Evolutionary conservation across 1,140 invertebrate species (phyloP).

Genomic region (Cecropterus lyciades): DNA sequence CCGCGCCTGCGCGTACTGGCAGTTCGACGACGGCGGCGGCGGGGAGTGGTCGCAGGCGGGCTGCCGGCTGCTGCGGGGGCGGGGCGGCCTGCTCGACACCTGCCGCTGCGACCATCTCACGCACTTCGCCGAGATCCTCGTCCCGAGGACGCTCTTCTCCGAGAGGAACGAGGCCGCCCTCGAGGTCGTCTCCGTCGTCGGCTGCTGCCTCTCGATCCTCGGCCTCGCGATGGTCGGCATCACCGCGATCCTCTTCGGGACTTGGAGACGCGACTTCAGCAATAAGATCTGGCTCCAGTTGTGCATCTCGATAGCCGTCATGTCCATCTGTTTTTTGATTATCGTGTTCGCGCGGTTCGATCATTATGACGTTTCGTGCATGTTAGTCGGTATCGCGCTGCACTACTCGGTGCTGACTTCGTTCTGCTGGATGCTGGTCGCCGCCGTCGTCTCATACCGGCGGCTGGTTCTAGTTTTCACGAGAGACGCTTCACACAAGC

Average conservation of each 20-base stretch:
- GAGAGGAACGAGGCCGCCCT: constrained; percentile 59
- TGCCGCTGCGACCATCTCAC: constrained; percentile 82
- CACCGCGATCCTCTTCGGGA: constrained; percentile 75
- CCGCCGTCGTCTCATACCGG: constrained; percentile 78
- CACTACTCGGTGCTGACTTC: constrained; percentile 80
- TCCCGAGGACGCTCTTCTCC: constrained; percentile 60
- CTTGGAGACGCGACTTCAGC: constrained; percentile 80
- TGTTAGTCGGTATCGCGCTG: constrained; percentile 69
- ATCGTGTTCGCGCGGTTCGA: constrained; percentile 64
- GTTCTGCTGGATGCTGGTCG: constrained; percentile 84
- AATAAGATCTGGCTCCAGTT: constrained; percentile 83
- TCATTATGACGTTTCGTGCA: constrained; percentile 59
- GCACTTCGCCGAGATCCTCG: constrained; percentile 81
- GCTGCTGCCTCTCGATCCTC: constrained; percentile 76
- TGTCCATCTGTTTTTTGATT: constrained; percentile 69
- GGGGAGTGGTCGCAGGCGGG: constrained; percentile 74
- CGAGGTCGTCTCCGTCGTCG: constrained; percentile 72
- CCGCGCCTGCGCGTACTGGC: constrained; percentile 78
- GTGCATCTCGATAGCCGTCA: constrained; percentile 69
- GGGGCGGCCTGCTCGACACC: constrained; percentile 61
- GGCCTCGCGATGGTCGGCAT: constrained; percentile 72
- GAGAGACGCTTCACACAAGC: constrained; percentile 75
- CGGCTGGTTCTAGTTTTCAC: constrained; percentile 78
- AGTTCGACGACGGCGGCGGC: constrained; percentile 61
- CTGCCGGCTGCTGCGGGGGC: constrained; percentile 61